A percentile compares a stretch with the other conserved stretches of the same genome.
Conservation (phyloP, 2,113 vertebrate genomes). For the Taxidea taxus region DNA sequence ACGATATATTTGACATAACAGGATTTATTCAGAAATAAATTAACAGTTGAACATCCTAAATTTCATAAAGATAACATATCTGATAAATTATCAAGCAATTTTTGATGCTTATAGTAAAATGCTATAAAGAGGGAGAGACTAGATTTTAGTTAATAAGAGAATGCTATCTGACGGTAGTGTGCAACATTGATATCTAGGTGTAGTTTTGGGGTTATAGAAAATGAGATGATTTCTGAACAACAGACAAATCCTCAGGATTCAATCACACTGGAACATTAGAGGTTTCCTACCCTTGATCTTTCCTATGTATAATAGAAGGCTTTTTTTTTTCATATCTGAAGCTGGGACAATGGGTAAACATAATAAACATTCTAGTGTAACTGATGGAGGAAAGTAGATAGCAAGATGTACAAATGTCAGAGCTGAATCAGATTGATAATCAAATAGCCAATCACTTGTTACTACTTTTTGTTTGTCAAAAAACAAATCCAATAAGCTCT, state of each 20-base stretch:
- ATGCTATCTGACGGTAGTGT: neutral
- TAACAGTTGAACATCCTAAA: neutral
- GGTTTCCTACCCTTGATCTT: too few species aligned
- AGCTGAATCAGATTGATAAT: neutral
- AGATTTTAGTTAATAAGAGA: neutral
- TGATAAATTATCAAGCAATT: neutral
- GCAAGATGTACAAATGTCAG: neutral
- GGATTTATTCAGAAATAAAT: constrained; percentile 20
- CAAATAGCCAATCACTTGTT: neutral
- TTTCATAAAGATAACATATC: constrained; percentile 6
- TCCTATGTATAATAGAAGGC: neutral
- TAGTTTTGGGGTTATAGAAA: neutral
- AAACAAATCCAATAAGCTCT: neutral
- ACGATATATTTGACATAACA: neutral
- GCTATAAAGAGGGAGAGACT: neutral
- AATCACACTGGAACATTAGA: neutral
- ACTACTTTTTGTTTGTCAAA: constrained; percentile 4
- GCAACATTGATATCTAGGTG: neutral
- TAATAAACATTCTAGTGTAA: neutral
- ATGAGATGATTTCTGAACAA: neutral
- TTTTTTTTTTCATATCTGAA: constrained; percentile 2
- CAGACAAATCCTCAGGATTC: neutral
- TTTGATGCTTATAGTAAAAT: neutral
- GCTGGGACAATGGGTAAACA: neutral
- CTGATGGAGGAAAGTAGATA: neutral